Conservation (phyloP, 2,113 vertebrate species). For the Pygoscelis antarcticus region DNA sequence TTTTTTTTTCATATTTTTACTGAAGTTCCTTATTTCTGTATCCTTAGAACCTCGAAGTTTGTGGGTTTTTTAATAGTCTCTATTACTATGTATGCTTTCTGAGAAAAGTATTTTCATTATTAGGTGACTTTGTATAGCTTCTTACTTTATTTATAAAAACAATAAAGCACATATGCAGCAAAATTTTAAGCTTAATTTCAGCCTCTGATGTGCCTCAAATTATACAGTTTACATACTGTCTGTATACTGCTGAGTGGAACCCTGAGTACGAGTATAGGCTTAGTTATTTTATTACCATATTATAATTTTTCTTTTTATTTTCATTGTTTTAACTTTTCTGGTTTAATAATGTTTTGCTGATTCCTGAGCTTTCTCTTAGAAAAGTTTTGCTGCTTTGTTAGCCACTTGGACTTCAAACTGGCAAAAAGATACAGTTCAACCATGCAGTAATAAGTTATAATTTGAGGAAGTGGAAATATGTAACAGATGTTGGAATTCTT, state of each 20-base stretch:
- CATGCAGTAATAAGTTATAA: conserved; percentile 50
- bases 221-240: neutral
- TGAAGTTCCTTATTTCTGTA: neutral
- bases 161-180: neutral
- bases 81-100: neutral
- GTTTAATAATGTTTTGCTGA: neutral
- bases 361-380: neutral
- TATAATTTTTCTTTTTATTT: neutral
- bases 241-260: neutral
- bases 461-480: conserved; percentile 68
- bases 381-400: neutral
- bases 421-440: conserved; percentile 32
- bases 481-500: conserved; percentile 64
- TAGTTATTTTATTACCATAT: neutral
- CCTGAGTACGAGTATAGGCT: neutral
- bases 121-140: neutral
- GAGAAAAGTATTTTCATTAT: neutral
- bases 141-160: neutral
- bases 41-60: neutral
- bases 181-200: neutral
- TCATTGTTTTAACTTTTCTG: neutral
- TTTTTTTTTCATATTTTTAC: neutral
- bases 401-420: conserved; percentile 33
- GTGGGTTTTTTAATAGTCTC: neutral
- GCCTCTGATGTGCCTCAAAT: neutral